Conservation (phyloP, 2,113 vertebrate genomes). For the Lagenorhynchus albirostris region DNA sequence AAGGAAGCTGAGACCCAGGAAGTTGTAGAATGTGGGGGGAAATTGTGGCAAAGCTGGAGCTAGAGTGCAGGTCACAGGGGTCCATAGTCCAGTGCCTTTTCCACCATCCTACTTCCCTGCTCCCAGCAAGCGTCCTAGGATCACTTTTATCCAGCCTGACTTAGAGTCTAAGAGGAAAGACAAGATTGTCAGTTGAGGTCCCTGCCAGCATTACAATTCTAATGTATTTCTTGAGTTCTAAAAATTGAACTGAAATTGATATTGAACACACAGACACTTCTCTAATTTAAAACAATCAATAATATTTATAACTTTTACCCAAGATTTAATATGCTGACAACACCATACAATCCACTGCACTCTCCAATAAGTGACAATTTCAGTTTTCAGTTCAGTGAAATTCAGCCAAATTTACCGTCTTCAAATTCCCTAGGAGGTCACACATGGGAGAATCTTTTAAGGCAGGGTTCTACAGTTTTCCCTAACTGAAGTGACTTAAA, state of each 20-base stretch:
- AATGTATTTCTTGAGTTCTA: conserved; percentile 56
- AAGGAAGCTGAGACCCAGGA: not conserved
- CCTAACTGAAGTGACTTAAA: conserved; percentile 27
- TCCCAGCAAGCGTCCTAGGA: not conserved
- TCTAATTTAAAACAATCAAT: conserved; percentile 69
- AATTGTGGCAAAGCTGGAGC: not conserved
- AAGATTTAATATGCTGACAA: conserved; percentile 63
- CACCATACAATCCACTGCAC: not conserved
- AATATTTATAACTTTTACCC: conserved; percentile 57
- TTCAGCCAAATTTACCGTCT: conserved; percentile 49
- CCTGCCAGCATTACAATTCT: not conserved
- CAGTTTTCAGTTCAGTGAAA: conserved; percentile 54
- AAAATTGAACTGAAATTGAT: conserved; percentile 58
- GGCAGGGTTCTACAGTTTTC: not conserved
- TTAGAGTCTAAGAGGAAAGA: not conserved
- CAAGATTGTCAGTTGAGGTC: not conserved
- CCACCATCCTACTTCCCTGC: not conserved
- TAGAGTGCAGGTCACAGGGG: not conserved
- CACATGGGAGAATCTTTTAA: not conserved
- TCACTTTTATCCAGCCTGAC: not conserved
- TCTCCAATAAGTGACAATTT: conserved; percentile 62
- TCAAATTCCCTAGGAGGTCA: conserved; percentile 35
- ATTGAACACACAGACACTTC: conserved; percentile 60
- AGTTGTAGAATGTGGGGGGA: not conserved
- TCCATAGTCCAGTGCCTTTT: not conserved